These are phyloP conservation scores for Tachystola acroxantha DNA, from an alignment of 2,888 invertebrate species.

Conservation along the genomic window DNA sequence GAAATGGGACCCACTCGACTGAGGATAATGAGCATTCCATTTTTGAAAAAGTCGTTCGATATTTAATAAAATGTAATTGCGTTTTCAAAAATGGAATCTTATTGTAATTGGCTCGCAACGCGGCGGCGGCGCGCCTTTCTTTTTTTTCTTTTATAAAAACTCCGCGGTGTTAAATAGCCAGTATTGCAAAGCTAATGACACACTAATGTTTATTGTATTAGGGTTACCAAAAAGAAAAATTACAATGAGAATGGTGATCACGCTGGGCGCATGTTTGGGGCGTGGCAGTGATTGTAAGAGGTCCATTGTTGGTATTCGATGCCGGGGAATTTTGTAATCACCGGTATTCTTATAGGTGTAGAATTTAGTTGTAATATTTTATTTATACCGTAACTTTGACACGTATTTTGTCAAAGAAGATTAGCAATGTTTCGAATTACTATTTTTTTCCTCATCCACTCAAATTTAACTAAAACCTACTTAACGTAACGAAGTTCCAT, in stretches of 20 bases:
- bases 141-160: constrained; percentile 23
- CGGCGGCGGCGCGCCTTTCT: constrained; percentile 26
- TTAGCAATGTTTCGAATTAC: too few species aligned
- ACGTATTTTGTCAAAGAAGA: background rate
- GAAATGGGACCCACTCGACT: constrained; percentile 27
- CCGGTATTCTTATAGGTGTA: constrained; percentile 37
- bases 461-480: too few species aligned
- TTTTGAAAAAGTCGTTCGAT: background rate
- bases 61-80: constrained; percentile 6
- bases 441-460: too few species aligned
- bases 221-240: constrained; percentile 66
- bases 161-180: constrained; percentile 56
- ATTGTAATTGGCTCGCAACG: constrained; percentile 27
- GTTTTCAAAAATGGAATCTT: constrained; percentile 13
- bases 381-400: constrained; percentile 11
- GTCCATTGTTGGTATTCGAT: constrained; percentile 61
- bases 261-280: constrained; percentile 73
- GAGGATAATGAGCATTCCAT: constrained; percentile 1
- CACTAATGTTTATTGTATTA: constrained; percentile 75
- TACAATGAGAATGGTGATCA: constrained; percentile 67
- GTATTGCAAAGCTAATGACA: constrained; percentile 69
- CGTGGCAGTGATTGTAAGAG: constrained; percentile 59
- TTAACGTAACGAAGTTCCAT: too few species aligned
- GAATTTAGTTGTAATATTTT: constrained; percentile 18
- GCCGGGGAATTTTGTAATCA: constrained; percentile 61